Percentiles rank a stretch among this genome's conserved stretches.
phyloP scores from a whole-genome alignment of 2,113 vertebrate species.

The Hemiscyllium ocellatum region DNA sequence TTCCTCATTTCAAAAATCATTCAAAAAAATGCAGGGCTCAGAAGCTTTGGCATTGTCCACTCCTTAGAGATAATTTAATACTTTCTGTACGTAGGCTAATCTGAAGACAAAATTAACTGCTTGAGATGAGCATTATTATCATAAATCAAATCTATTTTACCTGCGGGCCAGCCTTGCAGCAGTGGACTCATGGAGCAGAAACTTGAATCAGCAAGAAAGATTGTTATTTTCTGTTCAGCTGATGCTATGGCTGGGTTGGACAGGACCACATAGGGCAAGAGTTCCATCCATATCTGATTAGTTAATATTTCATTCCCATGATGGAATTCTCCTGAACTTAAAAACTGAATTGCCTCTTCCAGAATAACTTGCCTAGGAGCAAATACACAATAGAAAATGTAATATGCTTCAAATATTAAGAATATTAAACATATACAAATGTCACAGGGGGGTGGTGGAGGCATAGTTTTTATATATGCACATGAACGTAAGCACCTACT shows the following conservation, averaged over 20 bases:
- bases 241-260: conserved; percentile 49
- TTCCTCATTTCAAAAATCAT: not conserved
- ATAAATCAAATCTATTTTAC: conserved; percentile 51
- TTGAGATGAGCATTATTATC: not conserved
- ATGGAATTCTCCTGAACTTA: conserved; percentile 57
- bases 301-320: conserved; percentile 50
- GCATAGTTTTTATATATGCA: not conserved
- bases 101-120: not conserved
- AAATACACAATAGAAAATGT: not conserved
- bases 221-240: conserved; percentile 58
- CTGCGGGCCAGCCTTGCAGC: conserved; percentile 69
- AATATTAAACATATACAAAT: not conserved
- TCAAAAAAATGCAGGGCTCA: not conserved
- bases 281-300: conserved; percentile 52
- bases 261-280: conserved; percentile 75
- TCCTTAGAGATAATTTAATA: not conserved
- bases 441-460: not conserved
- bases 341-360: conserved; percentile 53
- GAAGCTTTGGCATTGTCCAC: not conserved
- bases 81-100: not conserved
- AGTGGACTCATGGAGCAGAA: conserved; percentile 68
- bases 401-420: not conserved
- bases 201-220: conserved; percentile 58
- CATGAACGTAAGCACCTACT: not conserved
- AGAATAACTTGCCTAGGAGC: conserved; percentile 66